Evolutionary conservation across 2,113 vertebrate genomes (phyloP).

Genomic region (Poeciliopsis occidentalis): DNA sequence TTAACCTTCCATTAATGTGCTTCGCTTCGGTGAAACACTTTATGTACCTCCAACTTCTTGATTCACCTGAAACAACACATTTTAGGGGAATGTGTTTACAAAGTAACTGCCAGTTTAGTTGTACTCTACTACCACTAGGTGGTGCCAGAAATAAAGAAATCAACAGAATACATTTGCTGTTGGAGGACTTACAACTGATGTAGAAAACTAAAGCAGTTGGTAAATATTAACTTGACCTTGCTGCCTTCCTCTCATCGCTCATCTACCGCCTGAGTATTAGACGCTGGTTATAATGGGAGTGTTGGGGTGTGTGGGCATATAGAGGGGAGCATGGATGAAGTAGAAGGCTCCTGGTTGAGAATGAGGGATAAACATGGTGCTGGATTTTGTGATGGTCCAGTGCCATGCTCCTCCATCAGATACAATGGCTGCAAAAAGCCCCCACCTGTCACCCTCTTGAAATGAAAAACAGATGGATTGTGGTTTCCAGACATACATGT

Average conservation of each 20-base stretch:
- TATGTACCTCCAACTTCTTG: neutral
- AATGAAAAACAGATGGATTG: conserved; percentile 50
- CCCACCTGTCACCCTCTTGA: neutral
- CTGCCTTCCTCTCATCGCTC: neutral
- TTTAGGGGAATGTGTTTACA: too few relatives aligned
- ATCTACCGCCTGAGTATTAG: neutral
- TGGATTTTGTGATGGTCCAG: conserved; percentile 59
- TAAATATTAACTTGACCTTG: neutral
- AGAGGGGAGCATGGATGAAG: conserved; percentile 41
- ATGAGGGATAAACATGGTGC: too few relatives aligned
- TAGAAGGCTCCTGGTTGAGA: conserved; percentile 20
- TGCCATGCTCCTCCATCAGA: conserved; percentile 24
- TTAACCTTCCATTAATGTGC: neutral
- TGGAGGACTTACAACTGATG: too few relatives aligned
- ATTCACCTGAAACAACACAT: too few relatives aligned
- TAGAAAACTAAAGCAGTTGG: too few relatives aligned
- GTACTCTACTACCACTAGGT: conserved; percentile 21
- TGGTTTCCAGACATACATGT: neutral
- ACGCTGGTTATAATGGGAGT: neutral
- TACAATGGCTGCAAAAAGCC: conserved; percentile 12
- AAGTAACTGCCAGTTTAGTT: too few relatives aligned
- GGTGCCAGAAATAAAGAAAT: conserved; percentile 40
- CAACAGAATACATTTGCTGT: neutral
- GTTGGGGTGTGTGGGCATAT: neutral
- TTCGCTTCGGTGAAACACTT: neutral